These are phyloP conservation scores for Scaptomyza reducta DNA, from an alignment of 2,888 invertebrate genomes.

Conservation along the genomic window DNA sequence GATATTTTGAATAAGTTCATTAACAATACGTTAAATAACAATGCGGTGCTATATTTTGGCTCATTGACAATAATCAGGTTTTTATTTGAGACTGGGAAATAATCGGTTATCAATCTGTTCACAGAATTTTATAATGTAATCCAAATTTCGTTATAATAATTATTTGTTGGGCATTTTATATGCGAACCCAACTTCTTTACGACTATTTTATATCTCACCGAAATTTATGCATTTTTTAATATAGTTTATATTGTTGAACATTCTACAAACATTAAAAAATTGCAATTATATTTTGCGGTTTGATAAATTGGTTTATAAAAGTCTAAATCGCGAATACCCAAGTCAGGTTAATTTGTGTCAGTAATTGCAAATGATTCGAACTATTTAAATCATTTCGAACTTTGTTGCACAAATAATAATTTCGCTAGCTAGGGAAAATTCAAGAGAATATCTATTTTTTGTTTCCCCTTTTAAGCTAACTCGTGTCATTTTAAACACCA, in stretches of 20 bases:
- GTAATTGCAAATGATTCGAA: not conserved
- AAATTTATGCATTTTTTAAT: not conserved
- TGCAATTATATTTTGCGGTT: not conserved
- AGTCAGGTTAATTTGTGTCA: not conserved
- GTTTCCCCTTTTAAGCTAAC: constrained; percentile 2
- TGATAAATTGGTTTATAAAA: constrained; percentile 9
- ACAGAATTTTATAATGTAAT: not conserved
- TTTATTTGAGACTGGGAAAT: not conserved
- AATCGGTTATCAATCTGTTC: not conserved
- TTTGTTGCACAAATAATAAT: constrained; percentile 11
- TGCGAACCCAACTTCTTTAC: not conserved
- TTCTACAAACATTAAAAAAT: constrained; percentile 2
- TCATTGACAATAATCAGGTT: constrained; percentile 9
- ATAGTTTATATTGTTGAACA: not conserved
- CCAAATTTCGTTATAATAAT: not conserved
- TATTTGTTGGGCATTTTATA: not conserved
- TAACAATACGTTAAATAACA: not conserved
- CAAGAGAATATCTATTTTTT: not conserved
- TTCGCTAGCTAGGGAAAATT: not conserved
- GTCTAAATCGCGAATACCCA: too few relatives aligned
- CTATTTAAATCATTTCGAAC: not conserved
- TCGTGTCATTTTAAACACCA: constrained; percentile 25
- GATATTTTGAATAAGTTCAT: not conserved
- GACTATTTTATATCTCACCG: not conserved
- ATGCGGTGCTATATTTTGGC: not conserved